These are phyloP conservation scores for Sthenelais limicola DNA, from an alignment of 2,888 invertebrate species.

Conservation along the genomic window DNA sequence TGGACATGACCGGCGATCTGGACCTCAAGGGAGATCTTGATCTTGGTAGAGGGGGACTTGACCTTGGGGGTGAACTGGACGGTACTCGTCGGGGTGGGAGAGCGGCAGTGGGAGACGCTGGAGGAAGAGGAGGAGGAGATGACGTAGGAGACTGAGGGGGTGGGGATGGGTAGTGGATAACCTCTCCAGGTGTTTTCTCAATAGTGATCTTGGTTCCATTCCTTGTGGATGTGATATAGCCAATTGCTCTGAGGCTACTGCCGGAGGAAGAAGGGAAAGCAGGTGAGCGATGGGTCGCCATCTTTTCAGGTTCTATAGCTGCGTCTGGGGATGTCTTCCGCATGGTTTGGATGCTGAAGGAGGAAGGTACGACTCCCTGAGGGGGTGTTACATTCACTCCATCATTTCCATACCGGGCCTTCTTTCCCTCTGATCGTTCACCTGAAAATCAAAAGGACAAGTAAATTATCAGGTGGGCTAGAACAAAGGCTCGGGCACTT, in stretches of 20 bases:
- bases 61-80: background rate
- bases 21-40: background rate
- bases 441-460: too few species aligned
- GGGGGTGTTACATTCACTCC: too few species aligned
- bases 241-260: background rate
- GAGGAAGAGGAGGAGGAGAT: too few species aligned
- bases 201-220: constrained; percentile 26
- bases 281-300: constrained; percentile 7
- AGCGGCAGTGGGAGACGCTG: too few species aligned
- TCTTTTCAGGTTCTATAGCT: constrained; percentile 10
- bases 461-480: too few species aligned
- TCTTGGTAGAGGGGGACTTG: background rate
- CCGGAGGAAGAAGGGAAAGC: background rate
- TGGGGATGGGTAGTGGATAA: background rate
- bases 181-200: background rate
- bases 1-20: background rate
- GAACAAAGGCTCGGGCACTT: too few species aligned
- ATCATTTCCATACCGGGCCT: too few species aligned
- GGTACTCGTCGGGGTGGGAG: too few species aligned
- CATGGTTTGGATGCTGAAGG: too few species aligned
- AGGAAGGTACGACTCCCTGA: too few species aligned
- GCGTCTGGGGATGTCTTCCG: constrained; percentile 4
- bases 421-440: too few species aligned
- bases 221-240: constrained; percentile 25
- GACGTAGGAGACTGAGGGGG: too few species aligned